A percentile compares a stretch with the other conserved stretches of the same genome.
These are phyloP conservation scores for Rhopalosiphum nymphaeae DNA, from an alignment of 2,888 invertebrate species.

Conservation along the genomic window DNA sequence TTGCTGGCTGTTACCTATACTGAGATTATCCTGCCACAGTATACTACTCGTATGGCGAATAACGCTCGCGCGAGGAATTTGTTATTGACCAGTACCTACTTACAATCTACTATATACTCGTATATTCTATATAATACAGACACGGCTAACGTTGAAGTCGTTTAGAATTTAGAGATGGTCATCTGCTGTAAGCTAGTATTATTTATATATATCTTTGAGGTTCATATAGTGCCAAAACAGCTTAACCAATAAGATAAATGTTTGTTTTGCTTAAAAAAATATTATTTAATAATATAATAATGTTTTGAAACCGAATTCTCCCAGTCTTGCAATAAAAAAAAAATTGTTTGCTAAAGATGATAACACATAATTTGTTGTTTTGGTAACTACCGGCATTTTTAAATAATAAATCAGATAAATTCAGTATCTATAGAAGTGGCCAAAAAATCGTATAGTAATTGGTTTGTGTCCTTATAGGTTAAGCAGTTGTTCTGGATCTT, in stretches of 20 bases:
- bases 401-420: not conserved
- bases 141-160: not conserved
- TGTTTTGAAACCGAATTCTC: not conserved
- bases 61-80: slow-evolving; percentile 39
- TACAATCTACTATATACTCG: not conserved
- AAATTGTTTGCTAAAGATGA: not conserved
- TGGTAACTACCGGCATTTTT: not conserved
- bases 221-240: not conserved
- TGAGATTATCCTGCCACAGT: slow-evolving; percentile 4
- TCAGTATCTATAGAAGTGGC: not conserved
- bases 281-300: not conserved
- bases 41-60: slow-evolving; percentile 16
- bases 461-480: not conserved
- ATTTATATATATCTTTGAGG: not conserved
- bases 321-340: not conserved
- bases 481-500: not conserved
- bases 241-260: not conserved
- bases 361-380: not conserved
- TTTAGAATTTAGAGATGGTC: slow-evolving; percentile 29
- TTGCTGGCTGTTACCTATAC: not conserved
- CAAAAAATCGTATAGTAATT: not conserved
- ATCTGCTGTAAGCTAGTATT: not conserved
- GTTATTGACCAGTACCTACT: slow-evolving; percentile 26
- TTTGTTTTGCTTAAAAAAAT: not conserved
- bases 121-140: not conserved